Conservation (phyloP, 2,888 invertebrate species). For the Stenchaetothrips biformis region DNA sequence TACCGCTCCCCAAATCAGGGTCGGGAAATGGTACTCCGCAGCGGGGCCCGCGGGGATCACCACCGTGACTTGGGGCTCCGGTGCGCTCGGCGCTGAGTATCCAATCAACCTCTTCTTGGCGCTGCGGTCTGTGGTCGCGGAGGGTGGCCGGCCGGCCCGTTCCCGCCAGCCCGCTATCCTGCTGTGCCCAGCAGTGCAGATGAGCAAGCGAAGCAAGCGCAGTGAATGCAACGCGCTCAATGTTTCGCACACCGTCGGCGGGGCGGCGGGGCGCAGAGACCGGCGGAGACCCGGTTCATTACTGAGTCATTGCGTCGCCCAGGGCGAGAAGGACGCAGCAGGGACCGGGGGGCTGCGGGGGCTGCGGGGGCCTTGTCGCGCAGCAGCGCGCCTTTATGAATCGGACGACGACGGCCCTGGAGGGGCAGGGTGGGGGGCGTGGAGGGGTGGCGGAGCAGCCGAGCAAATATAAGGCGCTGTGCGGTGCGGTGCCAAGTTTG, state of each 20-base stretch:
- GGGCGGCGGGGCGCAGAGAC: no score
- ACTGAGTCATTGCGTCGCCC: neutral
- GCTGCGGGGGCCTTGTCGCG: neutral
- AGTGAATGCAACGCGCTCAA: neutral
- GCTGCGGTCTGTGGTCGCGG: no score
- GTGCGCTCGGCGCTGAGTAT: no score
- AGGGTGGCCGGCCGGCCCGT: no score
- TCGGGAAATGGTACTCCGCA: no score
- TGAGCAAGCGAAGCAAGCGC: no score
- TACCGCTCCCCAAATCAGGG: no score
- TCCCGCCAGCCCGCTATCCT: no score
- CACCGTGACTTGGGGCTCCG: no score
- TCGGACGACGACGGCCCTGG: neutral
- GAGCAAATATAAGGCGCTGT: neutral
- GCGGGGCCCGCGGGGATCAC: no score
- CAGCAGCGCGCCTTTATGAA: neutral
- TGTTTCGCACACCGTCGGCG: neutral
- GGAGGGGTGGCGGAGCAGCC: neutral
- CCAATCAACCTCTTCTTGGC: no score
- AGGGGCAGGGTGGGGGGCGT: neutral
- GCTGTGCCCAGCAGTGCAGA: no score
- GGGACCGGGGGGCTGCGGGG: neutral
- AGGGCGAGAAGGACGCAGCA: neutral
- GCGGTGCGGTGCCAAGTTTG: neutral
- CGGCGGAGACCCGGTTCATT: conserved; percentile 2